Conservation (phyloP, 2,888 invertebrate genomes). For the Metalampra italica region DNA sequence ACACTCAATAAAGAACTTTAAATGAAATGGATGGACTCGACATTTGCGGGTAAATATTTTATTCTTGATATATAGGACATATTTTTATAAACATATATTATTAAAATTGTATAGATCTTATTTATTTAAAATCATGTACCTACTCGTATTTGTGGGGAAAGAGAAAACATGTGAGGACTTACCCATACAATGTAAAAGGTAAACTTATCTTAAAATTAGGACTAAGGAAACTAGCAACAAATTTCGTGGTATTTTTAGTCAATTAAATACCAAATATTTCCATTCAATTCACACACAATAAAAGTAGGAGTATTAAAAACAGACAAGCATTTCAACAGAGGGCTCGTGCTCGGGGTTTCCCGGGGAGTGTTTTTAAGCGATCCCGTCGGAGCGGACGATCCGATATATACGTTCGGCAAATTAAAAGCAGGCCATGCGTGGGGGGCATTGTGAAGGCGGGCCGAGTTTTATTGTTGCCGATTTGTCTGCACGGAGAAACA, state of each 20-base stretch:
- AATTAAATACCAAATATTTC: neutral
- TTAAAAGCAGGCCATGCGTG: slow-evolving; percentile 75
- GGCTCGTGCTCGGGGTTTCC: slow-evolving; percentile 45
- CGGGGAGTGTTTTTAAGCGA: slow-evolving; percentile 67
- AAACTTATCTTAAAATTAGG: too few relatives aligned
- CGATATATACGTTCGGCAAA: slow-evolving; percentile 67
- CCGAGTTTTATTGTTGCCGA: slow-evolving; percentile 70
- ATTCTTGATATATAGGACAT: too few relatives aligned
- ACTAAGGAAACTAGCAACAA: too few relatives aligned
- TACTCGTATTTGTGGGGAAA: too few relatives aligned
- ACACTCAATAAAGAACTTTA: slow-evolving; percentile 27
- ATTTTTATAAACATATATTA: too few relatives aligned
- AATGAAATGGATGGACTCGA: too few relatives aligned
- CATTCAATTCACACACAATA: slow-evolving; percentile 34
- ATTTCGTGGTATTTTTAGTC: too few relatives aligned
- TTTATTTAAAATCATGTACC: too few relatives aligned
- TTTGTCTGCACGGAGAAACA: slow-evolving; percentile 70
- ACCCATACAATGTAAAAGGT: too few relatives aligned
- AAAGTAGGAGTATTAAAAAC: slow-evolving; percentile 44
- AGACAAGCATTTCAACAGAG: slow-evolving; percentile 35
- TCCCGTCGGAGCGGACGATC: slow-evolving; percentile 45
- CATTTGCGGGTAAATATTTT: too few relatives aligned
- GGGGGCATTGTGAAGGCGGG: slow-evolving; percentile 60
- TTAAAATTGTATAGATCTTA: too few relatives aligned
- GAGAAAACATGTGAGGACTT: too few relatives aligned